Percentiles rank a stretch among this genome's conserved stretches.
Evolutionary conservation across 1,140 invertebrate species (phyloP).

Genomic region (Drosophila melanogaster): DNA sequence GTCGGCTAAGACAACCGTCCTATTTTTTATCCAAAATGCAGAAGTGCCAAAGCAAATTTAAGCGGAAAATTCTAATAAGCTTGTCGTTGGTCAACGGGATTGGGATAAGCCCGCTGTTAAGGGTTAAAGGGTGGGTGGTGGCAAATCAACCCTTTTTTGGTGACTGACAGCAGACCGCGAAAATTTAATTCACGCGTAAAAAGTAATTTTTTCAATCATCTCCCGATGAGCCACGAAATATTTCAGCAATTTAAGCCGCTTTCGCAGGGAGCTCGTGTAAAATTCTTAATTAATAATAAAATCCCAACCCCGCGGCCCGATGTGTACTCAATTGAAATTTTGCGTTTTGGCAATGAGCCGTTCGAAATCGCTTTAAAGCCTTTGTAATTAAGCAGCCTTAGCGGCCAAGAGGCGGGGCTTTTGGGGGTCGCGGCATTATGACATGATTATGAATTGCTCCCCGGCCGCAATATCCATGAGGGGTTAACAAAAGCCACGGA

Average conservation of each 20-base stretch:
- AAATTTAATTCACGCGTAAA: conserved; percentile 81
- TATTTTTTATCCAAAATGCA: conserved; percentile 41
- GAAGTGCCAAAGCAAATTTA: conserved; percentile 78
- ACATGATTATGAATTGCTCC: conserved; percentile 81
- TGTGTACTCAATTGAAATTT: conserved; percentile 81
- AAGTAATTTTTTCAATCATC: conserved; percentile 77
- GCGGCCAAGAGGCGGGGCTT: conserved; percentile 27
- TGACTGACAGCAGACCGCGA: conserved; percentile 58
- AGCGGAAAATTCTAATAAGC: conserved; percentile 82
- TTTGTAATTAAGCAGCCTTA: conserved; percentile 77
- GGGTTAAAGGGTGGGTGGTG: conserved; percentile 14
- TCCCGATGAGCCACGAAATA: conserved; percentile 76
- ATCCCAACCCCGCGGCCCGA: conserved; percentile 8
- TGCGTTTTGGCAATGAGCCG: conserved; percentile 77
- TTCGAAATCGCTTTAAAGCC: conserved; percentile 80
- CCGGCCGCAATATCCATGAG: conserved; percentile 29
- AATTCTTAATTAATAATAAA: conserved; percentile 79
- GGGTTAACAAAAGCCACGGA: conserved; percentile 72
- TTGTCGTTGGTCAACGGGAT: conserved; percentile 38
- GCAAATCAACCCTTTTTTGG: conserved; percentile 58
- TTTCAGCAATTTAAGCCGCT: conserved; percentile 79
- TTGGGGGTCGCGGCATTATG: conserved; percentile 60
- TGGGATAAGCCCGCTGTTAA: conserved; percentile 29
- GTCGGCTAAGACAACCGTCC: conserved; percentile 52
- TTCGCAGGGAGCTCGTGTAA: conserved; percentile 58